These are phyloP conservation scores for Suricata suricatta DNA, from an alignment of 2,113 vertebrate genomes.

Conservation along the genomic window DNA sequence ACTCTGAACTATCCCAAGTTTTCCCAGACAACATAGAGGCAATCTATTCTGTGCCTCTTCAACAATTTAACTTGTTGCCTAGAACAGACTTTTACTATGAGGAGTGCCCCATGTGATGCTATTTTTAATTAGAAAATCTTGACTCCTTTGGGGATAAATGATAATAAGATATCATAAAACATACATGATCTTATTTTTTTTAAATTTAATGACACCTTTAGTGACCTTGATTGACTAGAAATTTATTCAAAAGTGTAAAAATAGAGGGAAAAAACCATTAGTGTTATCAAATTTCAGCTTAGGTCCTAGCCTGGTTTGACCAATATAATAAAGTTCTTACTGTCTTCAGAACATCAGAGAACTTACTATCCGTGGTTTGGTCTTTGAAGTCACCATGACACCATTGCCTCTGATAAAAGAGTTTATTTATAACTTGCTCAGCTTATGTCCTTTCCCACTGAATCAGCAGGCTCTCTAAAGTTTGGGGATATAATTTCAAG, in stretches of 20 bases:
- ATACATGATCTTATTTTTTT: not conserved
- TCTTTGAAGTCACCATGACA: conserved; percentile 91
- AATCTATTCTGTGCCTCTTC: not conserved
- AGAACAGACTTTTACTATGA: not conserved
- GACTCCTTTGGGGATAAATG: not conserved
- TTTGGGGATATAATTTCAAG: conserved; percentile 91
- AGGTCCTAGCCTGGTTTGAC: conserved; percentile 69
- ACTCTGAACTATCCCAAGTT: not conserved
- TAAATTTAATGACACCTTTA: conserved; percentile 62
- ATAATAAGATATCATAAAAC: conserved; percentile 8
- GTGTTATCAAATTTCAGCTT: conserved; percentile 80
- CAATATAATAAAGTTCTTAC: conserved; percentile 85
- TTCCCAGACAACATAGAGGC: not conserved
- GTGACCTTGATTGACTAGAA: conserved; percentile 75
- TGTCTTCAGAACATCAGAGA: conserved; percentile 87
- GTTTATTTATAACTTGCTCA: conserved; percentile 91
- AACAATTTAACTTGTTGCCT: not conserved
- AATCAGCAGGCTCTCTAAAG: conserved; percentile 89
- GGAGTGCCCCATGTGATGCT: not conserved
- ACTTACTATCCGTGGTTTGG: conserved; percentile 83
- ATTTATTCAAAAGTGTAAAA: conserved; percentile 75
- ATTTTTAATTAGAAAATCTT: conserved; percentile 26
- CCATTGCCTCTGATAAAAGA: conserved; percentile 88
- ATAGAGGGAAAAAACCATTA: conserved; percentile 58
- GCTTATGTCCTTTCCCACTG: conserved; percentile 89